These are phyloP conservation scores for Myiotriccus ornatus DNA, from an alignment of 2,797 vertebrate species.

Conservation along the genomic window DNA sequence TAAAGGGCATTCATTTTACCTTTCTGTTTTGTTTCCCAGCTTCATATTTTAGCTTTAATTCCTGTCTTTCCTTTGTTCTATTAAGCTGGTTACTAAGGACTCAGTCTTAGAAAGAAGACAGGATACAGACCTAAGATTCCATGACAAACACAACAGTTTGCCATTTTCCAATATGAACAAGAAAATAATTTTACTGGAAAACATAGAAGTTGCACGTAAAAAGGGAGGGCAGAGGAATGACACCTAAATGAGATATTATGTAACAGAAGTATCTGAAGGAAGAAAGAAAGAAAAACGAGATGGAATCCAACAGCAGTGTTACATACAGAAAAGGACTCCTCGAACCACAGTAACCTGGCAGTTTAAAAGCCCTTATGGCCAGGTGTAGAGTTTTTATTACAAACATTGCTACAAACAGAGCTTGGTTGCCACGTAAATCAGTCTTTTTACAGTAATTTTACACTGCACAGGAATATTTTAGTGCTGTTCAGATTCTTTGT, in stretches of 20 bases:
- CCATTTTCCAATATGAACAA: background rate
- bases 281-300: background rate
- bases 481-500: background rate
- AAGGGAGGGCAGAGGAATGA: accelerated
- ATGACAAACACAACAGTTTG: background rate
- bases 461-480: background rate
- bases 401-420: background rate
- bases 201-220: background rate
- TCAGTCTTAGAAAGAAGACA: background rate
- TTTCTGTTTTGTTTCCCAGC: background rate
- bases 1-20: background rate
- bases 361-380: background rate
- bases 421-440: background rate
- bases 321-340: background rate
- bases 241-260: background rate
- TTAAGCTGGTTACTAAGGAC: background rate
- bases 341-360: background rate
- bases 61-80: background rate
- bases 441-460: background rate
- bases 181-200: background rate
- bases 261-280: background rate
- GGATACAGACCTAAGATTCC: background rate
- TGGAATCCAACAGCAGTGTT: background rate
- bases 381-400: background rate
- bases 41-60: background rate